A percentile compares a stretch with the other conserved stretches of the same genome.
These are phyloP conservation scores for Semicossyphus pulcher DNA, from an alignment of 2,113 vertebrate species.

Conservation along the genomic window DNA sequence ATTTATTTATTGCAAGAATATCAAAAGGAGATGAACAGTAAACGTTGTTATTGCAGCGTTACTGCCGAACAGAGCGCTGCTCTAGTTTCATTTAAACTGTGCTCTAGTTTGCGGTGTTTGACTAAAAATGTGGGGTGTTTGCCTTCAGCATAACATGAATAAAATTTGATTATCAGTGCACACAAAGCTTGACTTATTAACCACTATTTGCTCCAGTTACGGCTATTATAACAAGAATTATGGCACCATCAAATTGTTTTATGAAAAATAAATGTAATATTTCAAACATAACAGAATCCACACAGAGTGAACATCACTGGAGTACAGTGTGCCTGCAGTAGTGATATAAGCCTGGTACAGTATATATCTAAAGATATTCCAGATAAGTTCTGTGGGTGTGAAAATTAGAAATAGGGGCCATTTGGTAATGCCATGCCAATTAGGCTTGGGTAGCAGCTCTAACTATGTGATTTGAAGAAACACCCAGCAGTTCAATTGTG, in stretches of 20 bases:
- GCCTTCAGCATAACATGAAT: slow-evolving; percentile 52
- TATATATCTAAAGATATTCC: slow-evolving; percentile 50
- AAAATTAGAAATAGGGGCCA: slow-evolving; percentile 70
- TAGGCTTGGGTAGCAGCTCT: slow-evolving; percentile 72
- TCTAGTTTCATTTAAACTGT: slow-evolving; percentile 39
- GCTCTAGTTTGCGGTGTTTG: slow-evolving; percentile 48
- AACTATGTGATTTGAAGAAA: slow-evolving; percentile 77
- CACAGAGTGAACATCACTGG: not conserved
- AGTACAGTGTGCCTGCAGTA: not conserved
- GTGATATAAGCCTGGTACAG: slow-evolving; percentile 20
- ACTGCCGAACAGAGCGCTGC: slow-evolving; percentile 10
- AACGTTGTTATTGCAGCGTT: slow-evolving; percentile 27
- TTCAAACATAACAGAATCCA: slow-evolving; percentile 18
- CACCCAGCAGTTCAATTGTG: slow-evolving; percentile 75
- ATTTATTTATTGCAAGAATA: slow-evolving; percentile 43
- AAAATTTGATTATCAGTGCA: slow-evolving; percentile 53
- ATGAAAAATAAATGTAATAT: slow-evolving; percentile 9
- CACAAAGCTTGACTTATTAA: slow-evolving; percentile 53
- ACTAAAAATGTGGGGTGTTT: slow-evolving; percentile 50
- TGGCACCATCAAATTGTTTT: not conserved
- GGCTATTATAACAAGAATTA: slow-evolving; percentile 12
- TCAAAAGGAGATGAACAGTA: slow-evolving; percentile 30
- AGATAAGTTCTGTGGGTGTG: slow-evolving; percentile 58
- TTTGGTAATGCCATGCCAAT: slow-evolving; percentile 77
- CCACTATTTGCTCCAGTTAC: slow-evolving; percentile 47